Conservation (phyloP, 2,113 vertebrate species). For the Erythrolamprus reginae region DNA sequence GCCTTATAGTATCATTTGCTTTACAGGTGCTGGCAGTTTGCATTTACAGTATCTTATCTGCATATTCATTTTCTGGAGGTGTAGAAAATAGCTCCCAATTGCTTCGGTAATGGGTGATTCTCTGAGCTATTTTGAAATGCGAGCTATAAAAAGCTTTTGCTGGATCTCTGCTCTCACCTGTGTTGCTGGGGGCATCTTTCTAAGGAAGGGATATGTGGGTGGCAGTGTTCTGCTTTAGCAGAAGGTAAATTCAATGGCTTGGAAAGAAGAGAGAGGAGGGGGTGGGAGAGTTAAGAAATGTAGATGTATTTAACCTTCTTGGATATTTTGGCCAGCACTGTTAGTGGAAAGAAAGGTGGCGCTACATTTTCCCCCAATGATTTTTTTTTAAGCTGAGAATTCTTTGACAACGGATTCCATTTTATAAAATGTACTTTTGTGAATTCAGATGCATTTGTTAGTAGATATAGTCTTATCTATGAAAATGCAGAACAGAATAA, state of each 20-base stretch:
- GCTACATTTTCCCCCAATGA: background rate
- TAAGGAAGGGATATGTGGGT: background rate
- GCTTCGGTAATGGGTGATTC: background rate
- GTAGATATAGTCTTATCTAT: background rate
- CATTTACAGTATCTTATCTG: background rate
- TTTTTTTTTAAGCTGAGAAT: conserved; percentile 2
- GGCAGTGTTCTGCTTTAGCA: background rate
- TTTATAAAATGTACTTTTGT: background rate
- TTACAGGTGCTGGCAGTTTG: background rate
- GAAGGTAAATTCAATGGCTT: background rate
- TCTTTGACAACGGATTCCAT: background rate
- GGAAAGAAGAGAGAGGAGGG: background rate
- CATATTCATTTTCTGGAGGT: background rate
- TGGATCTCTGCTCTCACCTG: background rate
- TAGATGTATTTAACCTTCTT: background rate
- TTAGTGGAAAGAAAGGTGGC: background rate
- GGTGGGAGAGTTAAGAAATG: background rate
- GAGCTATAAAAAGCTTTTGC: conserved; percentile 16
- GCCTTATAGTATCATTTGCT: background rate
- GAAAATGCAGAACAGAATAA: background rate
- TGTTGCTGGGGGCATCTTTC: background rate
- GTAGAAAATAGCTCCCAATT: fast-evolving
- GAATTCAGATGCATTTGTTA: background rate
- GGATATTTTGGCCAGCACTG: conserved; percentile 24
- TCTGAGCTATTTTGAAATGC: background rate